Conservation (phyloP, 2,797 vertebrate genomes). For the Anabas testudineus region DNA sequence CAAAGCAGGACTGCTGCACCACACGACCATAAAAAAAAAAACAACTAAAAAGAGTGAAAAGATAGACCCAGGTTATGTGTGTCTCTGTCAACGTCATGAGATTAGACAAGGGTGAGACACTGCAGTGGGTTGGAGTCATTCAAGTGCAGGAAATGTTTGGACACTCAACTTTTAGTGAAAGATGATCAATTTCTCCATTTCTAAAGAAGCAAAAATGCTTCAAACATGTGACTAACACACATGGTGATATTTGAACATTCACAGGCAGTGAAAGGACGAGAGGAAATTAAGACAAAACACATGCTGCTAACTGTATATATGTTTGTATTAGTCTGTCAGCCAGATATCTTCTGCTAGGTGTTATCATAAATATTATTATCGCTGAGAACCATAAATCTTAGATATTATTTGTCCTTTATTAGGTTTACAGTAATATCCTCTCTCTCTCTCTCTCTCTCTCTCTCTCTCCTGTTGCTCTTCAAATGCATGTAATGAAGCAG, state of each 20-base stretch:
- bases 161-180: no score
- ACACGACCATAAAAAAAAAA: no score
- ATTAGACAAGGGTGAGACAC: no score
- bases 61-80: no score
- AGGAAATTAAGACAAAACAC: slow-evolving; percentile 24
- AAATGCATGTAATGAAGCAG: slow-evolving; percentile 32
- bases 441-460: background rate
- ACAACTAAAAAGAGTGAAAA: no score
- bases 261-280: background rate
- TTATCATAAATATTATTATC: slow-evolving; percentile 31
- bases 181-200: no score
- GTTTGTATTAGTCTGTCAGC: slow-evolving; percentile 42
- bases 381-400: slow-evolving; percentile 56
- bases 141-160: no score
- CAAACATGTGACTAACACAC: background rate
- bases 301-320: slow-evolving; percentile 18
- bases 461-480: background rate
- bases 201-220: no score
- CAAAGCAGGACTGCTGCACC: no score
- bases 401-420: slow-evolving; percentile 53
- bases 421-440: slow-evolving; percentile 33
- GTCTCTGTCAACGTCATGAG: no score
- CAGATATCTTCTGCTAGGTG: slow-evolving; percentile 10
- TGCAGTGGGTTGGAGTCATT: no score
- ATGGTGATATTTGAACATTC: background rate